Evolutionary conservation across 2,797 vertebrate species (phyloP).

Genomic region (Melanotaenia parkinsoni): DNA sequence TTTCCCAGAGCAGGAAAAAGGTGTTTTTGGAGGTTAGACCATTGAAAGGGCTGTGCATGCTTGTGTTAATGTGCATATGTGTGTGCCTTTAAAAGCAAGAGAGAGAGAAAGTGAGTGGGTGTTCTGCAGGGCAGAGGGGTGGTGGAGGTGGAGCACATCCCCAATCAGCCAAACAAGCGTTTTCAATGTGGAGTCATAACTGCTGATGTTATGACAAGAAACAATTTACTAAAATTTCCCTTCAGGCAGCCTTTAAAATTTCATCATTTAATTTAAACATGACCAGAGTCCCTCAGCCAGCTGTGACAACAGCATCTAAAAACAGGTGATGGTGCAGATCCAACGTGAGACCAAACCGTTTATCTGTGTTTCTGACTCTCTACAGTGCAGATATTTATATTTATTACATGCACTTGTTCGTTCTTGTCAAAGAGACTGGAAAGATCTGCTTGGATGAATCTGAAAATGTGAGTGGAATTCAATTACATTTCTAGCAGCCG

Average conservation of each 20-base stretch:
- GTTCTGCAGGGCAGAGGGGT: conserved; percentile 62
- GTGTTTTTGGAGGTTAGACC: conserved; percentile 78
- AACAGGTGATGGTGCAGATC: conserved; percentile 55
- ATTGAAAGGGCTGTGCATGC: conserved; percentile 57
- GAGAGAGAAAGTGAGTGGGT: conserved; percentile 54
- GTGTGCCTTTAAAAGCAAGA: conserved; percentile 42
- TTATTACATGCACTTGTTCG: conserved; percentile 83
- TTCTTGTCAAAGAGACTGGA: conserved; percentile 82
- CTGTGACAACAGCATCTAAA: conserved; percentile 43
- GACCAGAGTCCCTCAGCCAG: conserved; percentile 52
- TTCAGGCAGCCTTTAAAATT: conserved; percentile 64
- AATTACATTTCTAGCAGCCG: conserved; percentile 20
- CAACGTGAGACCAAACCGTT: conserved; percentile 46
- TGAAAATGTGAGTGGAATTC: conserved; percentile 81
- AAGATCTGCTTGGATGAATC: conserved; percentile 85
- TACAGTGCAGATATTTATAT: conserved; percentile 31
- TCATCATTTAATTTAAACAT: conserved; percentile 70
- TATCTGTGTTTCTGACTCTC: conserved; percentile 18
- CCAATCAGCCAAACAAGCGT: conserved; percentile 67
- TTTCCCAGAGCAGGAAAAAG: conserved; percentile 71
- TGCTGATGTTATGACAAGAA: conserved; percentile 69
- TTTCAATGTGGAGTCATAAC: conserved; percentile 62
- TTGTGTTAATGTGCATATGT: conserved; percentile 37
- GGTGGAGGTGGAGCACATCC: conserved; percentile 57
- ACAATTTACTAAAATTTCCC: conserved; percentile 63